phyloP scores from a whole-genome alignment of 2,797 vertebrate genomes.

The Melanotaenia pygmaea region DNA sequence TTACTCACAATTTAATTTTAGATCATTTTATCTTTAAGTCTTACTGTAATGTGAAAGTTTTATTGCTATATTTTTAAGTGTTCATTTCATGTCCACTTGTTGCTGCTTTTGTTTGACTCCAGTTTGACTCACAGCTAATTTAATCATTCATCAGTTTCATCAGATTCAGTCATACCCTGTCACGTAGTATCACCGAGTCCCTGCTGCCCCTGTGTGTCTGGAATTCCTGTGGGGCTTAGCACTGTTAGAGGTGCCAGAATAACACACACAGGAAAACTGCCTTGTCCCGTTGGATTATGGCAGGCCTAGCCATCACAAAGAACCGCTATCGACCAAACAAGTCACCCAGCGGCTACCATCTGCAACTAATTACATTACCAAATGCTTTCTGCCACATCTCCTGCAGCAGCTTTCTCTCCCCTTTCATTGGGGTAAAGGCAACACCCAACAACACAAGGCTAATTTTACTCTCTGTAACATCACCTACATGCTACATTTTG shows the following conservation, averaged over 20 bases:
- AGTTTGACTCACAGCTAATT: conserved; percentile 2
- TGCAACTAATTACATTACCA: conserved; percentile 77
- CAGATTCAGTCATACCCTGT: conserved; percentile 1
- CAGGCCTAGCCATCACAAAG: conserved; percentile 70
- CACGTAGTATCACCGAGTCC: conserved; percentile 23
- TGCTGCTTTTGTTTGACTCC: conserved; percentile 4
- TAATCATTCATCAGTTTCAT: not conserved
- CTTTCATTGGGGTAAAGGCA: conserved; percentile 61
- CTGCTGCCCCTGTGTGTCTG: conserved; percentile 50
- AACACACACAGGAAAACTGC: conserved; percentile 50
- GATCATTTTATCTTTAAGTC: not conserved
- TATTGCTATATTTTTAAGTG: conserved; percentile 4
- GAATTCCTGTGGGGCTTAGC: conserved; percentile 65
- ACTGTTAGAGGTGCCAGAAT: conserved; percentile 66
- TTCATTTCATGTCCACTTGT: conserved; percentile 5
- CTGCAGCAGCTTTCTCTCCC: conserved; percentile 55
- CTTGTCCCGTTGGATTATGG: conserved; percentile 64
- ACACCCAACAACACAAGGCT: conserved; percentile 64
- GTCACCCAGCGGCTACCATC: conserved; percentile 67
- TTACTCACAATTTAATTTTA: not conserved
- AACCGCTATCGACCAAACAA: conserved; percentile 72
- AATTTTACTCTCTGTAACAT: conserved; percentile 59
- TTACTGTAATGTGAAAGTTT: not conserved
- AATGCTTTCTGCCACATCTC: conserved; percentile 66
- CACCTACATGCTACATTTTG: conserved; percentile 18